Percentiles rank a stretch among this genome's conserved stretches.
Evolutionary conservation across 2,797 vertebrate genomes (phyloP).

Genomic region (Mus spretus): DNA sequence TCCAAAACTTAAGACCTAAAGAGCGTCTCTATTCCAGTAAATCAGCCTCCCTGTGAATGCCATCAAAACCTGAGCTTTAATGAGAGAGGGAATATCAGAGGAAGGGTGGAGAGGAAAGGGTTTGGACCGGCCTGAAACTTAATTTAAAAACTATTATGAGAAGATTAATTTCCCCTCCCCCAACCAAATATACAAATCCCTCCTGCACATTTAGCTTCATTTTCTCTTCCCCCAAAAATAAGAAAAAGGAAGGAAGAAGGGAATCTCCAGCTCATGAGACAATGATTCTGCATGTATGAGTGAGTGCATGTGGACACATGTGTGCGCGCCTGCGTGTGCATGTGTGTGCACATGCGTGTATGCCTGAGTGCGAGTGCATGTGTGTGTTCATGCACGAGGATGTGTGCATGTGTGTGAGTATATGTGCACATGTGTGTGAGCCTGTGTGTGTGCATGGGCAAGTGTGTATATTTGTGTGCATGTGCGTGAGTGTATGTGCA

Average conservation of each 20-base stretch:
- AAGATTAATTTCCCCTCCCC: constrained; percentile 81
- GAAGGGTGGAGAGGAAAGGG: constrained; percentile 82
- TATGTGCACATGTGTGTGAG: neutral
- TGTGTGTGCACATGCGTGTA: neutral
- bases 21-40: constrained; percentile 89
- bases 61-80: constrained; percentile 86
- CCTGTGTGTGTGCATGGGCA: too few relatives aligned
- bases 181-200: constrained; percentile 81
- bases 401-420: neutral
- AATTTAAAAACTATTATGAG: constrained; percentile 86
- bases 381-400: neutral
- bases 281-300: neutral
- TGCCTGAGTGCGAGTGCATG: neutral
- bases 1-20: constrained; percentile 89
- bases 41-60: constrained; percentile 89
- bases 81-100: constrained; percentile 85
- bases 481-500: too few relatives aligned
- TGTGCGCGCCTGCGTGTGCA: too few relatives aligned
- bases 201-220: constrained; percentile 68
- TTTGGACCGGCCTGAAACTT: constrained; percentile 78
- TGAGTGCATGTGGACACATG: neutral
- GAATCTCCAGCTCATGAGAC: neutral
- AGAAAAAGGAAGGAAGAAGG: neutral
- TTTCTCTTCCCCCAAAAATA: constrained; percentile 1
- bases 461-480: too few relatives aligned